Evolutionary conservation across 2,888 invertebrate species (phyloP).

Genomic region (Anaspis maculata): DNA sequence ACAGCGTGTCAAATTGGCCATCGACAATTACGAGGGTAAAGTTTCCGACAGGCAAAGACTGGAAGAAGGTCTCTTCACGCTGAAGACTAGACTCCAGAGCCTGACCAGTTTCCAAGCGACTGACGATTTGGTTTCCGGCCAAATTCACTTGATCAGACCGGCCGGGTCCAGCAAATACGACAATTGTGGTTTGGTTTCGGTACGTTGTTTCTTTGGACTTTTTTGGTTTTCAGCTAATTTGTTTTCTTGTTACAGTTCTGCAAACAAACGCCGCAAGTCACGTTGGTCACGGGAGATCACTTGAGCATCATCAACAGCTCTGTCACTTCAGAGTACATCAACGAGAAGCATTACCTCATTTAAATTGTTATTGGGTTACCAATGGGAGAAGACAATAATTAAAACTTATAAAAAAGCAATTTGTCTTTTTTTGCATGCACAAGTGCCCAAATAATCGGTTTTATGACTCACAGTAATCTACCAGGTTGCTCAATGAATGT

Average conservation of each 20-base stretch:
- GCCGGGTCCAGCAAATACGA: conserved; percentile 35
- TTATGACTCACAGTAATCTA: too few relatives aligned
- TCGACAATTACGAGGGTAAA: conserved; percentile 22
- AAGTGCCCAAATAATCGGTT: too few relatives aligned
- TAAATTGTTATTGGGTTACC: too few relatives aligned
- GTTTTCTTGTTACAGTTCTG: conserved; percentile 47
- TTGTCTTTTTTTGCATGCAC: too few relatives aligned
- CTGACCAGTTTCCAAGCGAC: conserved; percentile 23
- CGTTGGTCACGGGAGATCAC: conserved; percentile 64
- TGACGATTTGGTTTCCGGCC: conserved; percentile 28
- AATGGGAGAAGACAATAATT: too few relatives aligned
- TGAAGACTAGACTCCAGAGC: conserved; percentile 28
- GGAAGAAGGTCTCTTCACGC: conserved; percentile 21
- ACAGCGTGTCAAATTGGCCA: conserved; percentile 23
- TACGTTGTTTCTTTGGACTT: conserved; percentile 18
- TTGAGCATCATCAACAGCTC: conserved; percentile 58
- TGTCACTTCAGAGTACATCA: conserved; percentile 55
- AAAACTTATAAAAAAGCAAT: too few relatives aligned
- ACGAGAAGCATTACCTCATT: conserved; percentile 31
- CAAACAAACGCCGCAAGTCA: conserved; percentile 50
- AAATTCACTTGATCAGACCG: conserved; percentile 33
- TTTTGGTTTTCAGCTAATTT: conserved; percentile 1
- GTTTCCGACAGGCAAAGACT: conserved; percentile 21
- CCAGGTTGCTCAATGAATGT: too few relatives aligned
- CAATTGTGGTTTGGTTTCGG: conserved; percentile 33